Conservation (phyloP, 37 sponge, comb jelly and placozoan species). For the Ianthella basta region DNA sequence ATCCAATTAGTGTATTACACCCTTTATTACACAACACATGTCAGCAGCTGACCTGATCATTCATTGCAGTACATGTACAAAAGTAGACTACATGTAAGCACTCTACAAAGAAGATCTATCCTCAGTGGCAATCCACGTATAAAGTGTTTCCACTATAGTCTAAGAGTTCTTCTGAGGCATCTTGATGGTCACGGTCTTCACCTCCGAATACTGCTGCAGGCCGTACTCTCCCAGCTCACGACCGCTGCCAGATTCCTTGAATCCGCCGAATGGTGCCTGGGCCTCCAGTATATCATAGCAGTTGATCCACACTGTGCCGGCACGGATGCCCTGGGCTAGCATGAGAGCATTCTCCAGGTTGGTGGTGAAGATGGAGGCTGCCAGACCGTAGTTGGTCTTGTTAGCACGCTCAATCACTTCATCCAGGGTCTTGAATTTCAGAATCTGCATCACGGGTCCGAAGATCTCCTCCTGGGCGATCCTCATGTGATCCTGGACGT, state of each 20-base stretch:
- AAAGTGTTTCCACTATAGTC: too few relatives aligned
- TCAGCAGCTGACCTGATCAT: too few relatives aligned
- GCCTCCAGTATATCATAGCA: constrained; percentile 76
- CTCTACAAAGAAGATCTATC: too few relatives aligned
- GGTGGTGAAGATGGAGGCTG: constrained; percentile 91
- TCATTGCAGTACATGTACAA: too few relatives aligned
- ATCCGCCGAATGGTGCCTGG: constrained; percentile 94
- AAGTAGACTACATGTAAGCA: too few relatives aligned
- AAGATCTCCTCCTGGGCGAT: constrained; percentile 99
- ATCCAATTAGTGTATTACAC: too few relatives aligned
- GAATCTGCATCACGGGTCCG: constrained; percentile 99
- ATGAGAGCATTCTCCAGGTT: constrained; percentile 83
- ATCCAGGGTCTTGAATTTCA: constrained; percentile 92
- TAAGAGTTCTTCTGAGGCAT: constrained; percentile 97
- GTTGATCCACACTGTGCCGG: constrained; percentile 95
- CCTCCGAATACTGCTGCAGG: constrained; percentile 92
- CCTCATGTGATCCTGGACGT: constrained; percentile 90
- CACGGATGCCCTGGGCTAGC: constrained; percentile 82
- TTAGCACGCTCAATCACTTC: constrained; percentile 97
- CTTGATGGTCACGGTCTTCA: constrained; percentile 92
- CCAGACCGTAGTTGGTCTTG: constrained; percentile 89
- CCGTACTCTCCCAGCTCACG: constrained; percentile 98
- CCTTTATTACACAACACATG: too few relatives aligned
- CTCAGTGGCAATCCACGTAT: too few relatives aligned
- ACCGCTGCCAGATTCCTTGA: constrained; percentile 94